A percentile compares a stretch with the other conserved stretches of the same genome.
These are phyloP conservation scores for Aphidius ervi DNA, from an alignment of 1,140 invertebrate genomes.

Conservation along the genomic window DNA sequence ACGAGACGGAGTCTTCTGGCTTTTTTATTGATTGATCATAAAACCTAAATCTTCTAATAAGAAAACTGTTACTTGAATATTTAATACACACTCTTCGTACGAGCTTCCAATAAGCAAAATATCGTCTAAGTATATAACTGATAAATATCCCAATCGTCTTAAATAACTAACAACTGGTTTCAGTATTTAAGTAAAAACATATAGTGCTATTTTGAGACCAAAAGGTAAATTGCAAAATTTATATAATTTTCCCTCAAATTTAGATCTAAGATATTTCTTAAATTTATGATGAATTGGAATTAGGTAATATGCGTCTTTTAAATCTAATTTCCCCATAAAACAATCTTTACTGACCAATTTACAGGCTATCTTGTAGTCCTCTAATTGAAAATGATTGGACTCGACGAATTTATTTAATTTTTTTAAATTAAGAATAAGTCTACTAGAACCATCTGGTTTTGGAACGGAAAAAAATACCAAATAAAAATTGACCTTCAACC, in stretches of 20 bases:
- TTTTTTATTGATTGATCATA: too few relatives aligned
- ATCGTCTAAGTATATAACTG: too few relatives aligned
- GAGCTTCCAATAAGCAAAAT: too few relatives aligned
- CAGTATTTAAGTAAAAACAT: slow-evolving; percentile 23
- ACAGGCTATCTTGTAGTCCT: slow-evolving; percentile 17
- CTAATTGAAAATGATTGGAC: slow-evolving; percentile 18
- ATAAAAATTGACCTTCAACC: slow-evolving; percentile 18
- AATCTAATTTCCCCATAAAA: slow-evolving; percentile 21
- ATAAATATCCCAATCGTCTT: slow-evolving; percentile 8
- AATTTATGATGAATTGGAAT: slow-evolving; percentile 8
- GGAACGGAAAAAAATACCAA: slow-evolving; percentile 21
- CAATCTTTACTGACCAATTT: slow-evolving; percentile 10
- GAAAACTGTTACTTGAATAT: too few relatives aligned
- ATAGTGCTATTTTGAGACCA: slow-evolving; percentile 17
- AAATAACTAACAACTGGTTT: slow-evolving; percentile 14
- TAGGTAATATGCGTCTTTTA: slow-evolving; percentile 23
- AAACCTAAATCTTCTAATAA: too few relatives aligned
- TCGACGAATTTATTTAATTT: slow-evolving; percentile 18
- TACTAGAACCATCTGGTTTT: slow-evolving; percentile 15
- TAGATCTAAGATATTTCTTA: slow-evolving; percentile 19
- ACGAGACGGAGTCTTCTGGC: slow-evolving; percentile 8
- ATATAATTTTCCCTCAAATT: slow-evolving; percentile 17
- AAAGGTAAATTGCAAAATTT: slow-evolving; percentile 22
- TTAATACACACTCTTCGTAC: too few relatives aligned
- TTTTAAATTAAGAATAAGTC: slow-evolving; percentile 24